Base-by-base conservation (phyloP, 2,797 vertebrate species). In the Vultur gryphus region DNA sequence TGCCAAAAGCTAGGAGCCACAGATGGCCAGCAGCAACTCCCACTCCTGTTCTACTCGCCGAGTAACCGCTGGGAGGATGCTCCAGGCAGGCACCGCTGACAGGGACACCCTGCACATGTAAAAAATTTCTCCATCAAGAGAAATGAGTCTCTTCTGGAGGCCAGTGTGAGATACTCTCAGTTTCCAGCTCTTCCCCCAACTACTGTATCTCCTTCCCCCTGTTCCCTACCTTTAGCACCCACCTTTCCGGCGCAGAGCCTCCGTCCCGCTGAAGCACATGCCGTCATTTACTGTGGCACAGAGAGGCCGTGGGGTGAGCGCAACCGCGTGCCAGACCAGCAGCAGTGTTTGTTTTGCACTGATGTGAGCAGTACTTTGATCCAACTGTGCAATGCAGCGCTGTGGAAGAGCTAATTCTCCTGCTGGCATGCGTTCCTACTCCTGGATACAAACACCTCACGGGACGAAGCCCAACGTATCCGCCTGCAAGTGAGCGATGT, bases 401-500 rank as follows among this genome's bases (percentile, higher is more conserved):
- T 0, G 28, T 21, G 67, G 31, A 88, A n/a, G 72, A 81, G 70
- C 84, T 72, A 28, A 62, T 66, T 33, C 70, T 46, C 14, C 31
- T 2, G 1, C 84, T 90, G 89, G 89, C 80, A 26, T 2, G 7
- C 6, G 3, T 1, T 84, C 73, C 76, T 48, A 2, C 65, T 82
- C 83, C 84, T 8, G 89, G 64, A 41, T 4, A 19, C 69, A 39
- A 10, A 29, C 19, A 31, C 67, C 72, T 52, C 76, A 1, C 0
- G 11, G 87, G 76, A 51, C 3, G 6, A 21, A 61, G 18, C 41
- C n/a, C 0, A 3, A 4, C 0, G 3, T 13, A 31, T 16, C 21
- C 8, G 6, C 28, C 37, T 6, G 51, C 0, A 8, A 55, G 76
- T 1, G 35, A 29, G 7, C 0, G 8, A 13, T 2, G 11, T 0